Evolutionary conservation across 2,797 vertebrate genomes (phyloP).

Genomic region (Garrulus glandarius): DNA sequence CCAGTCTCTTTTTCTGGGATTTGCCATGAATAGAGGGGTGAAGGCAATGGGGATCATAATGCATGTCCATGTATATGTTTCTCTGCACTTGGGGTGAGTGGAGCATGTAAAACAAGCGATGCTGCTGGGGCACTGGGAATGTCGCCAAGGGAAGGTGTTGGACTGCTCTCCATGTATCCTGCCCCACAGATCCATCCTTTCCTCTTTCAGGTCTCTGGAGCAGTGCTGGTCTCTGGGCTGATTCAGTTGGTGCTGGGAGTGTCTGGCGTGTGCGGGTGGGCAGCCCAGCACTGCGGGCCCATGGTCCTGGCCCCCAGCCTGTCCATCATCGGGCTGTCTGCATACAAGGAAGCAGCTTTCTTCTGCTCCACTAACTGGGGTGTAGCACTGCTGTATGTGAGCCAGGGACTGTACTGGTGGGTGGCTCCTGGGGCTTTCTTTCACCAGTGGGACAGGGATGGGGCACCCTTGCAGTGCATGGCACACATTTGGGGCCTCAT

Average conservation of each 20-base stretch:
- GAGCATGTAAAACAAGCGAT: rapidly evolving
- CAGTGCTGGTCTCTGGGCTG: slow-evolving; percentile 78
- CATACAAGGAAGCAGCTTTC: slow-evolving; percentile 81
- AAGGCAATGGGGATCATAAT: not conserved
- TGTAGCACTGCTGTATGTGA: slow-evolving; percentile 79
- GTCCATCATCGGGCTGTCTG: slow-evolving; percentile 81
- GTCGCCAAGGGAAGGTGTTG: not conserved
- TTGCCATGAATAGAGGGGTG: not conserved
- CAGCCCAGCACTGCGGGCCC: slow-evolving; percentile 73
- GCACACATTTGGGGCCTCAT: not conserved
- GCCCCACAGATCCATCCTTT: not conserved
- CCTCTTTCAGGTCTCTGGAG: slow-evolving; percentile 78
- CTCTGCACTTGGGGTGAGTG: not conserved
- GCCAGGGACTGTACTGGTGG: not conserved
- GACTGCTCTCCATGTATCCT: not conserved
- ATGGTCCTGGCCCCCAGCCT: slow-evolving; percentile 84
- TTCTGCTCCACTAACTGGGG: slow-evolving; percentile 84
- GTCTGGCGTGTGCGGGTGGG: slow-evolving; percentile 71
- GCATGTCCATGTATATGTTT: not conserved
- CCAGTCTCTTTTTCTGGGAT: not conserved
- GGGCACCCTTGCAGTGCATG: rapidly evolving
- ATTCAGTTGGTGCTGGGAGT: slow-evolving; percentile 76
- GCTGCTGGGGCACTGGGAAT: not conserved
- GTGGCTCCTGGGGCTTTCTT: not conserved
- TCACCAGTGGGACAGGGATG: not conserved